Evolutionary conservation across 1,140 invertebrate genomes (phyloP).

Genomic region (Polypedilum vanderplanki): DNA sequence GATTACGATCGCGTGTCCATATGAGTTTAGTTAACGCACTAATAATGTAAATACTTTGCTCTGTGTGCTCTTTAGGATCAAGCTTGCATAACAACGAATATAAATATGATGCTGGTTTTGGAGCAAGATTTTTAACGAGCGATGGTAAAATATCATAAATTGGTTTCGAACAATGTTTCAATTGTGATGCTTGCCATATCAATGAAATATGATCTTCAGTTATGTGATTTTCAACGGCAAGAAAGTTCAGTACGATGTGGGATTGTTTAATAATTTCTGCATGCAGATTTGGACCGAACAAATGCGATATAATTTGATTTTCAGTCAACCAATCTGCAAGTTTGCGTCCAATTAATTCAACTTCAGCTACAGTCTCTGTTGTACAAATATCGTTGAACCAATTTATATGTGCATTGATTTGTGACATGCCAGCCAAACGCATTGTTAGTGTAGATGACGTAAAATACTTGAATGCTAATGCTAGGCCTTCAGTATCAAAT

Average conservation of each 20-base stretch:
- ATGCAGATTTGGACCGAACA: conserved; percentile 93
- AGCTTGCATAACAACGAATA: conserved; percentile 75
- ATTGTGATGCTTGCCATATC: conserved; percentile 87
- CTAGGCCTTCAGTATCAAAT: conserved; percentile 83
- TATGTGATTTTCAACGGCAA: conserved; percentile 84
- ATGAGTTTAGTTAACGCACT: conserved; percentile 83
- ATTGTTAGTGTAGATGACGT: conserved; percentile 88
- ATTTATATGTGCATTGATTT: conserved; percentile 89
- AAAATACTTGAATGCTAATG: conserved; percentile 91
- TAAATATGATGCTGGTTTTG: conserved; percentile 78
- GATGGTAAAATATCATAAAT: conserved; percentile 85
- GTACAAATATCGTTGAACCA: conserved; percentile 84
- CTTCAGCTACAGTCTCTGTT: conserved; percentile 74
- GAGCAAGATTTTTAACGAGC: conserved; percentile 82
- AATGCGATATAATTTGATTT: conserved; percentile 87
- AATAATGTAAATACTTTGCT: conserved; percentile 84
- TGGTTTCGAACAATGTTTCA: conserved; percentile 89
- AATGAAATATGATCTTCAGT: conserved; percentile 86
- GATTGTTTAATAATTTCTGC: conserved; percentile 92
- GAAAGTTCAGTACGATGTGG: conserved; percentile 84
- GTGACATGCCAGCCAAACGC: conserved; percentile 82
- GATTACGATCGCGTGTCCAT: conserved; percentile 67
- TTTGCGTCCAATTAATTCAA: conserved; percentile 73
- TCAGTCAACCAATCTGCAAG: conserved; percentile 82
- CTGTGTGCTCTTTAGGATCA: conserved; percentile 84